Base-by-base conservation (phyloP, 2,797 vertebrate genomes). In the Acridotheres tristis region DNA sequence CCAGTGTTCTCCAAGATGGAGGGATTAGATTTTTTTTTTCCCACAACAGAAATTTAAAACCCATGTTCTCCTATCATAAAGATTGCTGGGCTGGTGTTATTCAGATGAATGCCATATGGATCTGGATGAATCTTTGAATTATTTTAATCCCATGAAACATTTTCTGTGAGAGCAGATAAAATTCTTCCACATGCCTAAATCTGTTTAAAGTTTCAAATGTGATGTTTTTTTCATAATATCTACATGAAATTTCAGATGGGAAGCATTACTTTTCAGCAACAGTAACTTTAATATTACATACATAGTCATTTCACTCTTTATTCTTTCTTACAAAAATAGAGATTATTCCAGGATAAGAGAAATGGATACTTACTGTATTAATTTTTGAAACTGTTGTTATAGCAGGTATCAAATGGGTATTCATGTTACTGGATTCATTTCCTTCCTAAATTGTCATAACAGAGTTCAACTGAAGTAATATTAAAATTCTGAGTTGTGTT, bases 201-300 rank as follows among this genome's bases (percentile, higher is more conserved):
- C 59, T 90, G 48, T 76, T 91, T 85, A 67, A 95, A 82, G 29
- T 54, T 88, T 88, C 55, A 89, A 85, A 80, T 53, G 8, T 59
- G 17, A 5, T 61, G 17, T 0, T 16, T 69, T 91, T 87, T 88
- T 83, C 27, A n/a, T 91, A 66, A 16, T 42, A 75, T 29, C 25
- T 76, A n/a, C 48, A 57, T 78, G 43, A 85, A 90, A 93, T 93
- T 94, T 94, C 54, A 23, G 53, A 78, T 84, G 23, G 86, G 32
- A 83, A 27, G 40, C 19, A 40, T 23, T 48, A 51, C 29, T 80
- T 92, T 76, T 88, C 55, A 72, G 36, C 48, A 91, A 47, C n/a
- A 92, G 19, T 61, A 43, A 58, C 19, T 22, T 75, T 30, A 90
- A 6, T 88, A 54, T 65, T 73, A 29, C 30, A 61, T 71, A 42